Conservation (phyloP, 2,888 invertebrate species). For the Pherbina coryleti region DNA sequence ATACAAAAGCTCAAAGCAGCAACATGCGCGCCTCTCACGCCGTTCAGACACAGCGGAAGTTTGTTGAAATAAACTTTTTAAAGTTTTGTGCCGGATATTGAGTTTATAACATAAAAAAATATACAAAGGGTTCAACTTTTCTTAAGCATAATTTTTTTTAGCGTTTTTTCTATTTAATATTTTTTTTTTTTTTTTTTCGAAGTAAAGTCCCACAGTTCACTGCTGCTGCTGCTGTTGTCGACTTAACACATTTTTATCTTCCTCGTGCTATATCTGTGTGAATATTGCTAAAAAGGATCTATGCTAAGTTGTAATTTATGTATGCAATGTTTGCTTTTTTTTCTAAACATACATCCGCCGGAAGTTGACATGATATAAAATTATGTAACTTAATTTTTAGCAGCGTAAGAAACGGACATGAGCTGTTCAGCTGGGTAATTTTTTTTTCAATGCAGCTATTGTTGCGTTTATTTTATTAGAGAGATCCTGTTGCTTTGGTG, state of each 20-base stretch:
- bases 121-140: neutral
- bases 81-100: slow-evolving; percentile 61
- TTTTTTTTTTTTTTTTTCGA: neutral
- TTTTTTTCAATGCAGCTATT: no score
- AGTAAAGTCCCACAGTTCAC: neutral
- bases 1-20: slow-evolving; percentile 50
- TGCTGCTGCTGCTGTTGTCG: neutral
- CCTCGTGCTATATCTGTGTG: neutral
- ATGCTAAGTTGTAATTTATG: slow-evolving; percentile 12
- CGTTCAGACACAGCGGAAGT: slow-evolving; percentile 41
- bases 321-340: neutral
- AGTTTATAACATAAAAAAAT: slow-evolving; percentile 55
- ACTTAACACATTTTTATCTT: neutral
- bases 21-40: neutral
- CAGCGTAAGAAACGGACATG: neutral
- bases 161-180: neutral
- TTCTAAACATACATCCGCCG: slow-evolving; percentile 23
- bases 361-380: slow-evolving; percentile 38
- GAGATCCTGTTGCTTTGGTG: neutral
- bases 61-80: slow-evolving; percentile 41
- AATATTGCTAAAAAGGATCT: neutral
- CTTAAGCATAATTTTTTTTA: neutral
- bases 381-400: slow-evolving; percentile 21
- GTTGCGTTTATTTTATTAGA: no score
- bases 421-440: neutral